Evolutionary conservation across 2,113 vertebrate species (phyloP).

Genomic region (Ictalurus punctatus): DNA sequence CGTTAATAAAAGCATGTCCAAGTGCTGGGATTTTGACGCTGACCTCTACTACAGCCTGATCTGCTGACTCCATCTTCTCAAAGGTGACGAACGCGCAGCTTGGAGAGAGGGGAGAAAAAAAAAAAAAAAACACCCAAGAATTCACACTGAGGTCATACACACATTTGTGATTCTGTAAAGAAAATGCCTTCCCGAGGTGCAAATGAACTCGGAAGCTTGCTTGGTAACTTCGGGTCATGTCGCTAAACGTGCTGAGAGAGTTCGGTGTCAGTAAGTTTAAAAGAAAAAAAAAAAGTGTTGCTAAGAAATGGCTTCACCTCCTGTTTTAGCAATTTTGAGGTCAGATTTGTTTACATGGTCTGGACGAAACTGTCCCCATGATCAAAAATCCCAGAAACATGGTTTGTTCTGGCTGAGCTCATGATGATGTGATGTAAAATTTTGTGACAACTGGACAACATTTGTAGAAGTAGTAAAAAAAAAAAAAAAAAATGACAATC

Average conservation of each 20-base stretch:
- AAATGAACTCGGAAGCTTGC: neutral
- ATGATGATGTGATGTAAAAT: too few relatives aligned
- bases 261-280: too few relatives aligned
- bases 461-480: too few relatives aligned
- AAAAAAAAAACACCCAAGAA: neutral
- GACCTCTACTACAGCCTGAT: constrained; percentile 88
- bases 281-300: neutral
- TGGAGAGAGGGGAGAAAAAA: constrained; percentile 29
- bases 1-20: too few relatives aligned
- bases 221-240: too few relatives aligned
- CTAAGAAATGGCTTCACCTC: neutral
- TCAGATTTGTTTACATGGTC: neutral
- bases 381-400: too few relatives aligned
- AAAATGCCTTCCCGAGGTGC: neutral
- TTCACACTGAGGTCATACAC: neutral
- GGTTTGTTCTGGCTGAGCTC: too few relatives aligned
- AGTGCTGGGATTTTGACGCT: constrained; percentile 14
- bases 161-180: neutral
- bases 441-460: too few relatives aligned
- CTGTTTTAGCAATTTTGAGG: neutral
- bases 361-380: neutral
- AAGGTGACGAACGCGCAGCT: constrained; percentile 93
- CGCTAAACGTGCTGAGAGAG: too few relatives aligned
- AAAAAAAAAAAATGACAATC: neutral
- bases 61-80: constrained; percentile 92